Evolutionary conservation across 1,140 invertebrate genomes (phyloP), one percentile per base, ranked within the genome.

Genomic region (Dendroctonus valens): DNA sequence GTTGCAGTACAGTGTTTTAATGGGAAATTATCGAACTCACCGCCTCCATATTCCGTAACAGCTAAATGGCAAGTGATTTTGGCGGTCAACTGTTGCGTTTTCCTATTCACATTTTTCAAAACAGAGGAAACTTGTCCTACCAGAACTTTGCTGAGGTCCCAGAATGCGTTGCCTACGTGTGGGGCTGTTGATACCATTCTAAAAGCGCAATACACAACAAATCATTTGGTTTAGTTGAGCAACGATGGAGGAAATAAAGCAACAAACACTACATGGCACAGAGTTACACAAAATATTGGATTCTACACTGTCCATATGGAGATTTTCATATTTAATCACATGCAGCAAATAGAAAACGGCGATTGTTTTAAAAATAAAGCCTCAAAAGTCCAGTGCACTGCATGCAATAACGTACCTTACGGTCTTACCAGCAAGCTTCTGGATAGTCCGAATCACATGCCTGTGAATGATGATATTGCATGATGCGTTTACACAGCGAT

Each of bases 31-130:
- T 53, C 7, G 11, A 48, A 80, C 79, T 78, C 77, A 84, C 83
- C 81, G 65, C 82, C 78, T 71, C 80, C 77, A 70, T 86, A 88
- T 76, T 90, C 86, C 11, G 86, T 87, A 49, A 90, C 84, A 6
- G 85, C 86, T 15, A 91, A 75, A 72, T 88, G 86, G 73, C 86
- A 90, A 11, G 84, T 83, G 59, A 90, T 84, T 75, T 82, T 85
- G 12, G 85, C 83, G 66, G 81, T 82, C 12, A 85, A 76, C 50
- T 82, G 80, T 70, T 84, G 80, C 62, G 80, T 78, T 67, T 84
- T 82, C 14, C 79, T 75, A 54, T 82, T 81, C 4, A 85, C 74
- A 68, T 81, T 81, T 46, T 80, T 81, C 3, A 85, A 75, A 40
- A 83, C 9, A 44, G 72, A 75, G 67, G 75, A 79, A 48, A 87